Conservation (phyloP, 37 sponge, comb jelly and placozoan species). For the Hormiphora californensis region DNA sequence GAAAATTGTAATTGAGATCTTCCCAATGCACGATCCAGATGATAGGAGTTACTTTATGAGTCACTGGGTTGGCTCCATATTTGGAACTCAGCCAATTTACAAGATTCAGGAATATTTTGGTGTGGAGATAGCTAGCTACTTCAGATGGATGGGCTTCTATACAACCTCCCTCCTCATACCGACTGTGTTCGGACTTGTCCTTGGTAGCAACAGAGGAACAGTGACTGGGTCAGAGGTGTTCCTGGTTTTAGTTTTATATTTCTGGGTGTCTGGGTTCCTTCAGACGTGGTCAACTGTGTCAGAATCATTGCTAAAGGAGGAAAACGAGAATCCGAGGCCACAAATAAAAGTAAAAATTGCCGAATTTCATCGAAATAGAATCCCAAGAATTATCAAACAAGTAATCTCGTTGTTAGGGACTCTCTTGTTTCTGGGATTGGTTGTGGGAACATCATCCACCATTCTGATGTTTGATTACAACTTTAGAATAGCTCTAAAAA, state of each 20-base stretch:
- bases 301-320: not conserved
- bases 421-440: not conserved
- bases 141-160: constrained; percentile 33
- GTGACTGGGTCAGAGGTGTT: no score
- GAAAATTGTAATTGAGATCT: not conserved
- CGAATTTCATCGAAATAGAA: no score
- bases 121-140: not conserved
- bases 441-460: not conserved
- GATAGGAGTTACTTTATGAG: not conserved
- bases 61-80: not conserved
- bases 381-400: not conserved
- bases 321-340: not conserved
- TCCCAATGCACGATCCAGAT: not conserved
- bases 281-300: not conserved
- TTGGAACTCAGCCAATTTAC: not conserved
- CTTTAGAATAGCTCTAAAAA: not conserved
- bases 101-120: not conserved
- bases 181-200: not conserved
- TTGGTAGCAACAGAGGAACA: not conserved
- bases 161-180: not conserved
- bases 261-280: not conserved
- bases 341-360: no score
- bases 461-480: not conserved
- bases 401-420: not conserved
- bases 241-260: not conserved